Base-by-base conservation (phyloP, 2,888 invertebrate genomes). In the Acanthosoma haemorrhoidale region DNA sequence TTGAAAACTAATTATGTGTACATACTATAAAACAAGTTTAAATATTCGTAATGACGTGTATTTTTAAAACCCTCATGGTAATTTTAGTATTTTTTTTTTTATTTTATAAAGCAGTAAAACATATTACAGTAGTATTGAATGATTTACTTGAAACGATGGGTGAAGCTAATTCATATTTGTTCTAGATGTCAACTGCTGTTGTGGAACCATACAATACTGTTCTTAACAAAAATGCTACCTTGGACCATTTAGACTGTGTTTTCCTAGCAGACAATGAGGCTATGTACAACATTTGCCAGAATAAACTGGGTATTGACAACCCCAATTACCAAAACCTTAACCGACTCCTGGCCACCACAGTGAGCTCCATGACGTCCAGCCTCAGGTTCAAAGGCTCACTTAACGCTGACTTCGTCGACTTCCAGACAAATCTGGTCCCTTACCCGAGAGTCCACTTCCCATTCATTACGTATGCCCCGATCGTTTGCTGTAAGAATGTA, bases 201-300 rank as follows among this genome's bases (percentile, higher is more conserved):
- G 95, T 96, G 39, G 95, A 96, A 79, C 96, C 96, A 0, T 96
- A 96, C 82, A 96, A 96, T 80, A 90, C 95, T 0, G 87, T 94
- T 69, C 80, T 96, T 71, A 93, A 94, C 57, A 95, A 95, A 0
- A 94, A 96, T 81, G 91, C 92, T 16, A 94, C 94, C 31, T 84
- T 96, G 81, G 80, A 84, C 73, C 91, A 91, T 78, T 90, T 92
- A 0, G 94, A 95, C 80, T 95, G 95, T 79, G 91, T 93, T 2
- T 96, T 95, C 79, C 92, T 94, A 90, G 92, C 93, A 16, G 95
- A 95, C 83, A 96, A 96, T 77, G 94, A 96, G 79, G 95, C 95
- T 13, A 89, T 95, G 77, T 94, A 94, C 79, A 94, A 94, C 77
- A 94, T 96, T 76, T 95, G 95, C 81, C 84, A 91, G 71, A 85